A percentile compares a stretch with the other conserved stretches of the same genome.
Evolutionary conservation across 1,140 invertebrate species (phyloP).

Genomic region (Dendroctonus valens): DNA sequence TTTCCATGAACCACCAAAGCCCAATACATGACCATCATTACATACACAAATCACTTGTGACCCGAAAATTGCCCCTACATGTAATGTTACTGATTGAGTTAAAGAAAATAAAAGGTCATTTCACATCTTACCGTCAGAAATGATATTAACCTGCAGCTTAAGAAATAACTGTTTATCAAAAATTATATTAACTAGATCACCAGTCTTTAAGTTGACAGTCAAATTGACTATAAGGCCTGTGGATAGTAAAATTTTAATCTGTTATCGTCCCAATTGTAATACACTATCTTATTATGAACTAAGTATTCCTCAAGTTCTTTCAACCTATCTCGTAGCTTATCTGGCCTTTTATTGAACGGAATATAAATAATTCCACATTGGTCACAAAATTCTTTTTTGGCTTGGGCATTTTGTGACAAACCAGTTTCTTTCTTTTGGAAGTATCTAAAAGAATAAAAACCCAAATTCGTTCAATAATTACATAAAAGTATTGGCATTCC

Average conservation of each 20-base stretch:
- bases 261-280: constrained; percentile 61
- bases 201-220: constrained; percentile 61
- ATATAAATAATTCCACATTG: constrained; percentile 58
- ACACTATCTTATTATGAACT: constrained; percentile 59
- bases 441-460: too few species aligned
- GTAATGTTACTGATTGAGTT: neutral
- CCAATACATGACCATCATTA: constrained; percentile 47
- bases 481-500: too few species aligned
- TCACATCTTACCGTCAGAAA: constrained; percentile 66
- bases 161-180: constrained; percentile 75
- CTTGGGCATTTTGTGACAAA: constrained; percentile 52
- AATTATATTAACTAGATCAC: constrained; percentile 66
- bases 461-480: too few species aligned
- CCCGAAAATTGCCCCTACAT: constrained; percentile 49
- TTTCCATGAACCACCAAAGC: constrained; percentile 46
- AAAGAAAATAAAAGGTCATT: neutral
- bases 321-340: constrained; percentile 58
- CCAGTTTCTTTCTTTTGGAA: neutral
- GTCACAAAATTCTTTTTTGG: constrained; percentile 62
- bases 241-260: constrained; percentile 63
- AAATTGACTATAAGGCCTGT: constrained; percentile 68
- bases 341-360: constrained; percentile 69
- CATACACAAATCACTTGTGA: constrained; percentile 46
- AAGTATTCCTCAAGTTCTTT: constrained; percentile 57
- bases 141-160: constrained; percentile 66